These are phyloP conservation scores for Drosophila lowei DNA, from an alignment of 1,140 invertebrate genomes.

Conservation along the genomic window DNA sequence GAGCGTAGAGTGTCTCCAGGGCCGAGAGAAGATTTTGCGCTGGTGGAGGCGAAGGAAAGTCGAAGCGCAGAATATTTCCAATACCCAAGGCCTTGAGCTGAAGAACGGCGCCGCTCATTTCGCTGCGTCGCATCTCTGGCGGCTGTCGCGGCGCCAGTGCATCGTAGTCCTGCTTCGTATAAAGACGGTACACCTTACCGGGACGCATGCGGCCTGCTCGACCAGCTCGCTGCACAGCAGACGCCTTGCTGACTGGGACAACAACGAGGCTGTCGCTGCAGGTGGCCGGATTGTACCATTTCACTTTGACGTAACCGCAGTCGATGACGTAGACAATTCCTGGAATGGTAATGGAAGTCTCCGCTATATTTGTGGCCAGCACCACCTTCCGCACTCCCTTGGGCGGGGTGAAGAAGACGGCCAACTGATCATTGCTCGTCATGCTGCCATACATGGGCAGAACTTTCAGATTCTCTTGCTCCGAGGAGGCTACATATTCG, in stretches of 20 bases:
- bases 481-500: constrained; percentile 86
- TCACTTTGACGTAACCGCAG: constrained; percentile 98
- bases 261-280: constrained; percentile 93
- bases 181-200: constrained; percentile 93
- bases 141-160: constrained; percentile 89
- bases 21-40: constrained; percentile 93
- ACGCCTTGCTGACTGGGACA: constrained; percentile 93
- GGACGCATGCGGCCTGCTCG: constrained; percentile 92
- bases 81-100: constrained; percentile 98
- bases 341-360: constrained; percentile 94
- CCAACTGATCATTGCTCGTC: constrained; percentile 92
- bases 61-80: constrained; percentile 92
- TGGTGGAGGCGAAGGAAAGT: constrained; percentile 94
- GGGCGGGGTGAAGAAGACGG: constrained; percentile 92
- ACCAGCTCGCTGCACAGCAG: constrained; percentile 95
- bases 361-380: constrained; percentile 98
- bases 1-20: constrained; percentile 94
- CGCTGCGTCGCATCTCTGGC: constrained; percentile 96
- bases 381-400: constrained; percentile 94
- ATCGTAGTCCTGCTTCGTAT: constrained; percentile 90
- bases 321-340: constrained; percentile 98
- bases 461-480: constrained; percentile 87
- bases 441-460: constrained; percentile 97
- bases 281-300: constrained; percentile 93
- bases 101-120: constrained; percentile 93